Evolutionary conservation across 2,797 vertebrate species (phyloP), one percentile per base, ranked within the genome.

Genomic region (Sylvia borin): DNA sequence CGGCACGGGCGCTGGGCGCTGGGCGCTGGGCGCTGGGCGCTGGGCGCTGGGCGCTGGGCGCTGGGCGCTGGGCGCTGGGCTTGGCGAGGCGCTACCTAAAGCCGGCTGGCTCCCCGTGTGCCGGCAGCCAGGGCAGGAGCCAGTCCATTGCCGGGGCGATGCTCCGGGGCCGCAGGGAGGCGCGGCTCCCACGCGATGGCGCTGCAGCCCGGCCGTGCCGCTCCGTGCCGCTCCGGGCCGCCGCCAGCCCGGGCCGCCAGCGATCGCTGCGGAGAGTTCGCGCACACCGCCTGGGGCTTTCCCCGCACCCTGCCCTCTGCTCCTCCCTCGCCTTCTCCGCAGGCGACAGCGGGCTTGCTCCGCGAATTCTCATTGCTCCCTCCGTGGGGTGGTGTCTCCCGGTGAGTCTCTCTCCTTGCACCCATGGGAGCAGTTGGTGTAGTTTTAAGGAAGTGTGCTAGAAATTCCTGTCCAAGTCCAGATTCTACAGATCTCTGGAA

Each of bases 141-240:
- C n/a, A n/a, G n/a, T n/a, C n/a, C n/a, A n/a, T 3, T 9, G 40
- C 2, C 6, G 0, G 8, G 45, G 16, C 57, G 6, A 10, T 5
- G 1, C 27, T 27, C 43, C 47, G 50, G 40, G 38, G 40, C 40
- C 40, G 36, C 64, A 13, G 53, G 19, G 42, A 0, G 1, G 71
- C 71, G 3, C 3, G 27, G 55, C 5, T 0, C 36, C 97, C 98
- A 97, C 97, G 62, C 96, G 98, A 26, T 98, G 98, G 98, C 47
- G 97, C 58, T 93, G 91, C 79, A 85, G 93, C 81, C 65, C 95
- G 62, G 54, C 72, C 65, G 47, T 64, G 72, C n/a, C n/a, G n/a
- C n/a, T n/a, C n/a, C n/a, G n/a, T n/a, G n/a, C n/a, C n/a, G n/a
- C n/a, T n/a, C n/a, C n/a, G n/a, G n/a, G n/a, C n/a, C n/a, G n/a